These are phyloP conservation scores for Monodelphis domestica DNA, from an alignment of 2,797 vertebrate species.

Conservation along the genomic window DNA sequence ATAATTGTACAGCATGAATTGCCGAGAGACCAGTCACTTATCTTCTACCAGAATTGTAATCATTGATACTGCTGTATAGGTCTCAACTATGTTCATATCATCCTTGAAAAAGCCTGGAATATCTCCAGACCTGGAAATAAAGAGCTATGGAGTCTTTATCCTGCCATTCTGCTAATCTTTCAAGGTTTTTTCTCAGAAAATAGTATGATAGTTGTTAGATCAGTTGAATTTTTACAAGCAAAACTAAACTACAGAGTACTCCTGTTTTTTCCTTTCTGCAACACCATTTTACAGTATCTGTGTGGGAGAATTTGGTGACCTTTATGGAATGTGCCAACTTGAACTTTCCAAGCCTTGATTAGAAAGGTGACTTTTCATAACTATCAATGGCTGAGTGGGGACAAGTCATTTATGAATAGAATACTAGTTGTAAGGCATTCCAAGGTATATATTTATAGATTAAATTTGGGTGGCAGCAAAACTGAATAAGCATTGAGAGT, in stretches of 20 bases:
- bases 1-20: constrained; percentile 18
- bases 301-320: background rate
- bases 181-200: too few relatives aligned
- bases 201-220: background rate
- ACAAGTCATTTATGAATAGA: constrained; percentile 54
- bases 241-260: background rate
- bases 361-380: constrained; percentile 30
- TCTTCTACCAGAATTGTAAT: constrained; percentile 6
- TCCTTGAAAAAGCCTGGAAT: constrained; percentile 1
- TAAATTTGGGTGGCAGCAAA: constrained; percentile 30
- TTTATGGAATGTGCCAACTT: background rate
- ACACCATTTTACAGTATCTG: background rate
- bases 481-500: constrained; percentile 56
- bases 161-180: too few relatives aligned
- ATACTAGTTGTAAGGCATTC: constrained; percentile 56
- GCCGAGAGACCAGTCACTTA: constrained; percentile 39
- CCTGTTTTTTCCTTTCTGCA: background rate
- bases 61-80: constrained; percentile 7
- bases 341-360: constrained; percentile 26
- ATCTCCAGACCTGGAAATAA: constrained; percentile 9
- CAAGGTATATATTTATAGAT: constrained; percentile 10
- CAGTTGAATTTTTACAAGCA: background rate
- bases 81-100: constrained; percentile 36
- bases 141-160: too few relatives aligned
- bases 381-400: background rate